A percentile compares a stretch with the other conserved stretches of the same genome.
Evolutionary conservation across 2,113 vertebrate species (phyloP).

Genomic region (Pseudopipra pipra): DNA sequence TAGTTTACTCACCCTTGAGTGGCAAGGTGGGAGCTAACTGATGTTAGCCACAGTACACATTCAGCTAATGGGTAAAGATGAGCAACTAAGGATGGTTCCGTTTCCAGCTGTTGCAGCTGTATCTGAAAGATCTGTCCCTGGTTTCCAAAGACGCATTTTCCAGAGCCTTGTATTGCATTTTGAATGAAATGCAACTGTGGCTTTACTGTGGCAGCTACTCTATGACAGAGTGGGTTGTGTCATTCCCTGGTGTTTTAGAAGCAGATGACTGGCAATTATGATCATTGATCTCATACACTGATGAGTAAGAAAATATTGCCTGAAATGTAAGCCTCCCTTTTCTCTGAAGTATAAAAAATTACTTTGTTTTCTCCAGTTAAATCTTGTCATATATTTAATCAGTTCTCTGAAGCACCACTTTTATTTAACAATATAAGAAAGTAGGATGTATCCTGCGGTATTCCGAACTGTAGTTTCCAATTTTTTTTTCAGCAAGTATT

Average conservation of each 20-base stretch:
- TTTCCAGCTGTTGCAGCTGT: background rate
- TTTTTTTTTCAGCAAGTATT: conserved; percentile 77
- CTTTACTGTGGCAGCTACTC: background rate
- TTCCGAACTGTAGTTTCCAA: background rate
- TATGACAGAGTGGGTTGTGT: background rate
- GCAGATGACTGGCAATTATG: background rate
- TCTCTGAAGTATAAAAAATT: background rate
- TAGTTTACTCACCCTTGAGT: background rate
- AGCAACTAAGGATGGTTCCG: background rate
- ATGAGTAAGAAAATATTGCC: background rate
- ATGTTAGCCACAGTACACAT: background rate
- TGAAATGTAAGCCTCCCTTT: background rate
- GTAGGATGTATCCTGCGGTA: background rate
- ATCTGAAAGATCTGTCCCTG: background rate
- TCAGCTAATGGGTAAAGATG: background rate
- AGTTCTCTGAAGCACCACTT: background rate
- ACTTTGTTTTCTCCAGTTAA: background rate
- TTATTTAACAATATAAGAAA: background rate
- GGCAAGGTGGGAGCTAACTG: background rate
- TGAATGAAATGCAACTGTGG: background rate
- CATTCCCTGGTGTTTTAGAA: background rate
- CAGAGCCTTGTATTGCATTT: background rate
- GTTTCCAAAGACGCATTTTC: background rate
- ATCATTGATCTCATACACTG: background rate
- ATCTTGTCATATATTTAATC: background rate